These are phyloP conservation scores for Cuniculus paca DNA, from an alignment of 2,797 vertebrate species.

Conservation along the genomic window DNA sequence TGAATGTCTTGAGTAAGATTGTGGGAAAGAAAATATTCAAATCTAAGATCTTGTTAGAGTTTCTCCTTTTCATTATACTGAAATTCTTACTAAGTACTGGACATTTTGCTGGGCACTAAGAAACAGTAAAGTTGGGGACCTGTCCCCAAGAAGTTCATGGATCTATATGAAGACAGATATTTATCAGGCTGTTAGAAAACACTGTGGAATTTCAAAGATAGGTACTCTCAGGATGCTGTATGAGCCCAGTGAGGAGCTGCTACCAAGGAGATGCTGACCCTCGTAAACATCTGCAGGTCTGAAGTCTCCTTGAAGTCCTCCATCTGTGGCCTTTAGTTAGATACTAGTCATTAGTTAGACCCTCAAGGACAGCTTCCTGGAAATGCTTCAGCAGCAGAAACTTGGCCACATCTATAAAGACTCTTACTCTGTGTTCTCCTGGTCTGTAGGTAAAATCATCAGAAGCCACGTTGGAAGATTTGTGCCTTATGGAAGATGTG, in stretches of 20 bases:
- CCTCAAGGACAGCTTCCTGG: background rate
- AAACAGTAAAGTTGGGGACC: background rate
- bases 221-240: background rate
- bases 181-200: background rate
- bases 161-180: background rate
- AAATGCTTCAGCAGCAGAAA: background rate
- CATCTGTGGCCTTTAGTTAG: background rate
- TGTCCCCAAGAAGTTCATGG: background rate
- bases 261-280: too few relatives aligned
- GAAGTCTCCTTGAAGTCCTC: background rate
- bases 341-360: background rate
- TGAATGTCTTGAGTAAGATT: background rate
- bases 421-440: background rate
- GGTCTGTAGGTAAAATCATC: background rate
- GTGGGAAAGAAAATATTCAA: background rate
- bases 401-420: background rate
- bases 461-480: slow-evolving; percentile 11
- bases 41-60: background rate
- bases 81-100: background rate
- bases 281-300: background rate
- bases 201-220: background rate
- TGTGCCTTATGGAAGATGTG: background rate
- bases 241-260: background rate
- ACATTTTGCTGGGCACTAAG: background rate
- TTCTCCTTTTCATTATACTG: background rate